Conservation (phyloP, 2,888 invertebrate genomes). For the Homarus gammarus region DNA sequence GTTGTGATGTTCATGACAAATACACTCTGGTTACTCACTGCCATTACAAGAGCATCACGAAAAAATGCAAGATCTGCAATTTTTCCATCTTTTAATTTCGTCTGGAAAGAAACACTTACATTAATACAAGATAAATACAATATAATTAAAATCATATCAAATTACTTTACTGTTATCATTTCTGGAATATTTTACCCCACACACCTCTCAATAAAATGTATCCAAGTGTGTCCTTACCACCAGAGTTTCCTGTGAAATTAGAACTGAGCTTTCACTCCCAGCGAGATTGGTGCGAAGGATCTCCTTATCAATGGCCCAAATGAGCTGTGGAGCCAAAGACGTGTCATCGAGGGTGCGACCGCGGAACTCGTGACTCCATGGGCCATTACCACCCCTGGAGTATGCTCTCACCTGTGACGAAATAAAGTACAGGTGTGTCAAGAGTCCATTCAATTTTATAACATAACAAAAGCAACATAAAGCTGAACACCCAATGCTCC, state of each 20-base stretch:
- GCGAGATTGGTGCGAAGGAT: conserved; percentile 90
- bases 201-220: too few relatives aligned
- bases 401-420: conserved; percentile 88
- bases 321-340: conserved; percentile 71
- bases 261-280: conserved; percentile 86
- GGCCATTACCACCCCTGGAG: conserved; percentile 87
- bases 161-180: too few relatives aligned
- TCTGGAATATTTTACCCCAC: too few relatives aligned
- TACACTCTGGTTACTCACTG: conserved; percentile 86
- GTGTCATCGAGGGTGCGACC: conserved; percentile 83
- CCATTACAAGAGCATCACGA: conserved; percentile 86
- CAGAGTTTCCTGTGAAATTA: conserved; percentile 84
- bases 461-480: too few relatives aligned
- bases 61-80: conserved; percentile 89
- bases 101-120: conserved; percentile 59
- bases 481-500: too few relatives aligned
- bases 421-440: too few relatives aligned
- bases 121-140: not conserved
- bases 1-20: conserved; percentile 86
- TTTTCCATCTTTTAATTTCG: conserved; percentile 79
- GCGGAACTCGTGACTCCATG: conserved; percentile 87
- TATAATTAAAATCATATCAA: not conserved
- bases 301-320: conserved; percentile 88
- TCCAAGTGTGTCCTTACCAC: conserved; percentile 79
- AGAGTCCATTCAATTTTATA: too few relatives aligned